These are phyloP conservation scores for Castor canadensis DNA, from an alignment of 2,113 vertebrate species.

Conservation along the genomic window DNA sequence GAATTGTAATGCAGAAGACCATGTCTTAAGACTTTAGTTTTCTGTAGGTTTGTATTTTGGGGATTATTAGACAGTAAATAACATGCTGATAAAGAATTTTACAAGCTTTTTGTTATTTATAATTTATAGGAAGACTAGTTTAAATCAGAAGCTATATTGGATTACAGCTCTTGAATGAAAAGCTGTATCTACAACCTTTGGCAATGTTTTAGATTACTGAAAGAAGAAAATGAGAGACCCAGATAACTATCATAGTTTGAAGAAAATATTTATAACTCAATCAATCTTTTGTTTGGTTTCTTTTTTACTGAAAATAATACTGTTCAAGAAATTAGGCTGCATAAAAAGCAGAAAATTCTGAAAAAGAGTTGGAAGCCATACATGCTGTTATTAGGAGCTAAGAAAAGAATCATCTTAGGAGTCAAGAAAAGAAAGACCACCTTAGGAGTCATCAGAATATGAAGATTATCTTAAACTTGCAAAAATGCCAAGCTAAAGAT, in stretches of 20 bases:
- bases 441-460: slow-evolving; percentile 72
- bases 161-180: slow-evolving; percentile 10
- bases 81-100: slow-evolving; percentile 19
- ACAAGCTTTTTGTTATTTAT: not conserved
- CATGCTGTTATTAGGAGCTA: slow-evolving; percentile 86
- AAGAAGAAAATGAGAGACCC: not conserved
- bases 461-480: slow-evolving; percentile 78
- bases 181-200: not conserved
- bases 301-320: slow-evolving; percentile 43
- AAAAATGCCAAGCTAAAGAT: slow-evolving; percentile 84
- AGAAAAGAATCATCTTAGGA: slow-evolving; percentile 79
- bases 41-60: not conserved
- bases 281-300: slow-evolving; percentile 22
- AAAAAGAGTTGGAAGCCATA: slow-evolving; percentile 77
- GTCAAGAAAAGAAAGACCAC: slow-evolving; percentile 67
- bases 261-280: not conserved
- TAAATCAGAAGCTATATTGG: not conserved
- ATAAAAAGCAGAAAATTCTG: slow-evolving; percentile 36
- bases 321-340: slow-evolving; percentile 61
- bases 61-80: not conserved
- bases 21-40: not conserved
- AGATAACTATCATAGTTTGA: not conserved
- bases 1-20: not conserved
- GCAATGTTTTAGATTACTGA: not conserved
- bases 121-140: slow-evolving; percentile 27